Base-by-base conservation (phyloP, 2,113 vertebrate species). In the Parotia lawesii region DNA sequence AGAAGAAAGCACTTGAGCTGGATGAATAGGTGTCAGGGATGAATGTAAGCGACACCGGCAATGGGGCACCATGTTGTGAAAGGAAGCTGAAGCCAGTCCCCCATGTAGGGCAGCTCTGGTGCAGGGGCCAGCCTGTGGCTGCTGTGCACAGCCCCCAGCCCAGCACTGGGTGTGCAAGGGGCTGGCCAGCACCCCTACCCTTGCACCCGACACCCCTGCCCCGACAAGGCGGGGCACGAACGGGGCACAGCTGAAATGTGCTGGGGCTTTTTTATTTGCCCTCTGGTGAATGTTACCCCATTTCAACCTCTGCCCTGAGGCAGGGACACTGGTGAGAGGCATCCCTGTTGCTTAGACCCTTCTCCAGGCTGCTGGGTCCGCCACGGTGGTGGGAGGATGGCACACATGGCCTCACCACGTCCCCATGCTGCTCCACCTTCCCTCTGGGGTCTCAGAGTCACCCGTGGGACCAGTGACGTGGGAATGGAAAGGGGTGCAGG, bases 191-290 rank as follows among this genome's bases (percentile, higher is more conserved):
- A 29, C 9, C 35, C 24, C 40, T 64, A 35, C 15, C 31, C 42
- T 66, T 0, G 0, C 44, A 14, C 17, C 38, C 0, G 0, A 38
- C 64, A 19, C 4, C 44, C 24, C 31, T 57, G 31, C 0, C 0
- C 50, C 74, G 70, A 25, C 3, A 5, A 25, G 15, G 16, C 1
- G 15, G n/a, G 42, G 2, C 44, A 21, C 3, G 5, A 75, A n/a
- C 4, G 5, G 4, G 24, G 15, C 69, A 61, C 40, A 81, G 31
- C 6, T 25, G 40, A 66, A 84, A 69, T 27, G 50, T 4, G 1
- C 13, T 61, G 11, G 13, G 57, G 44, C 40, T 58, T 75, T 83
- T 72, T 67, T 15, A 33, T 89, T 86, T 84, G 11, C 8, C 27
- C 18, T 60, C 40, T 77, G 64, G 31, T 61, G 60, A 64, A 31